These are phyloP conservation scores for Neoarius graeffei DNA, from an alignment of 2,113 vertebrate genomes.

Conservation along the genomic window DNA sequence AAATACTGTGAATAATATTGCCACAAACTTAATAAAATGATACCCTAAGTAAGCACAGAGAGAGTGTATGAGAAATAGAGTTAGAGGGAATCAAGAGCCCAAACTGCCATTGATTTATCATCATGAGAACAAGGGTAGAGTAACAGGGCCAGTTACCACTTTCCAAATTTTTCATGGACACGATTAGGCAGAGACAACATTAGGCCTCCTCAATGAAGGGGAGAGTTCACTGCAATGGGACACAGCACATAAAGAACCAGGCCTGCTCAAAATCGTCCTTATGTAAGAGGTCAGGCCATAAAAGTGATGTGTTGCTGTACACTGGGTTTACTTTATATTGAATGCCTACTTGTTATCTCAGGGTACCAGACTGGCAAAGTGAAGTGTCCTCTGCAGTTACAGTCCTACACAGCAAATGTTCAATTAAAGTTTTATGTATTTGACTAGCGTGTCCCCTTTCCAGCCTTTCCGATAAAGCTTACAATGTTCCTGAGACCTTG, in stretches of 20 bases:
- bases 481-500: constrained; percentile 28
- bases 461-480: constrained; percentile 12
- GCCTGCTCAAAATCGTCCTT: background rate
- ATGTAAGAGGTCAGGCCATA: constrained; percentile 6
- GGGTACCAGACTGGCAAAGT: constrained; percentile 10
- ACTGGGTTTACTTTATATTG: background rate
- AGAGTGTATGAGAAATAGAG: background rate
- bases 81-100: background rate
- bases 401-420: constrained; percentile 25
- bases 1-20: background rate
- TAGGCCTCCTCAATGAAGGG: constrained; percentile 11
- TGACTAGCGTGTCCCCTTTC: constrained; percentile 10
- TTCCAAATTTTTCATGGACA: constrained; percentile 26
- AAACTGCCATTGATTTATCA: constrained; percentile 2
- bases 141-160: constrained; percentile 21
- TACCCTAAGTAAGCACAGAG: background rate
- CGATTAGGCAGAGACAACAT: constrained; percentile 19
- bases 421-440: constrained; percentile 35
- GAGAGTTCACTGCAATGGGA: constrained; percentile 24
- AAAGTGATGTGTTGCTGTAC: constrained; percentile 36
- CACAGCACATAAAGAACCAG: background rate
- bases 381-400: constrained; percentile 3
- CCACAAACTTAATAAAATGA: constrained; percentile 10
- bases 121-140: constrained; percentile 1
- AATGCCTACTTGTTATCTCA: background rate